phyloP scores from a whole-genome alignment of 2,888 invertebrate genomes.

The Elmis aenea region DNA sequence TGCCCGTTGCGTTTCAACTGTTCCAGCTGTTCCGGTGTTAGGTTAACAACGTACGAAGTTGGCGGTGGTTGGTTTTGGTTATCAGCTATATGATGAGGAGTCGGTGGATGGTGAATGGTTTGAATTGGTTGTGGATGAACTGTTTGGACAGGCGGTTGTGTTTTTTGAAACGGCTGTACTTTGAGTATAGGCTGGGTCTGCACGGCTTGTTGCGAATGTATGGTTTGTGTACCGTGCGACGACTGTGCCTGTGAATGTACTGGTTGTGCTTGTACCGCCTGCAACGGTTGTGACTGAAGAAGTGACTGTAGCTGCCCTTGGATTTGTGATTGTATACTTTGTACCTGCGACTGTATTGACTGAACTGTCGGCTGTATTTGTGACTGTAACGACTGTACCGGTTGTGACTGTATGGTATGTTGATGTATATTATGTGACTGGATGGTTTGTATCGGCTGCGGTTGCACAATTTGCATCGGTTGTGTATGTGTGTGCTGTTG shows the following conservation, averaged over 20 bases:
- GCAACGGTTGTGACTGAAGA: slow-evolving; percentile 19
- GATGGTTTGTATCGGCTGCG: slow-evolving; percentile 37
- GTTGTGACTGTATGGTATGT: slow-evolving; percentile 23
- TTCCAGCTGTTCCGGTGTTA: slow-evolving; percentile 46
- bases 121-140: slow-evolving; percentile 41
- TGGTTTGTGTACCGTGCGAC: slow-evolving; percentile 13
- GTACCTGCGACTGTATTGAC: slow-evolving; percentile 13
- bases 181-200: slow-evolving; percentile 25
- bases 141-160: slow-evolving; percentile 43
- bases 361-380: slow-evolving; percentile 20
- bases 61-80: slow-evolving; percentile 29
- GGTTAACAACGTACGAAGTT: slow-evolving; percentile 46
- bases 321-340: slow-evolving; percentile 22
- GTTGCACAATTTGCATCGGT: slow-evolving; percentile 44
- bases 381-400: slow-evolving; percentile 17
- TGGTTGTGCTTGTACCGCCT: slow-evolving; percentile 17
- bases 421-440: slow-evolving; percentile 24
- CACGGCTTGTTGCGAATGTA: slow-evolving; percentile 27
- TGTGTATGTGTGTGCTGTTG: slow-evolving; percentile 38
- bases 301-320: slow-evolving; percentile 23
- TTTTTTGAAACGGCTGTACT: slow-evolving; percentile 44
- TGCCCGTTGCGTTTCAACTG: slow-evolving; percentile 45
- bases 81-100: slow-evolving; percentile 17
- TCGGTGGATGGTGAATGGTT: slow-evolving; percentile 28
- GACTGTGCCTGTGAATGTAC: slow-evolving; percentile 38